Evolutionary conservation across 2,888 invertebrate genomes (phyloP).

Genomic region (Drosophila incognita): DNA sequence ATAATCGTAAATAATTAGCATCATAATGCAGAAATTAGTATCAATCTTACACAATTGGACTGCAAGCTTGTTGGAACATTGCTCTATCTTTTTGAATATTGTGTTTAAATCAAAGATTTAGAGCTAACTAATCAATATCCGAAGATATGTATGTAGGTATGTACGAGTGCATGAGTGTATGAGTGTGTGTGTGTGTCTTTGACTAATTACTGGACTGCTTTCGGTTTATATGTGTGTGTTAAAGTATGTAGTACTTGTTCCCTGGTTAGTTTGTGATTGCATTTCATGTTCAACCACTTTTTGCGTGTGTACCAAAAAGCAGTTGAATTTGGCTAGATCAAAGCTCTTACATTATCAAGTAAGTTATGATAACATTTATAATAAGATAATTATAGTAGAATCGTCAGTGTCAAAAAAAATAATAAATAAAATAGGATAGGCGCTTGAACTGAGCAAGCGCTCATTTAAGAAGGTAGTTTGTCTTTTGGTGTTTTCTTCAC

Average conservation of each 20-base stretch:
- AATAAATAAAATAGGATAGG: slow-evolving; percentile 35
- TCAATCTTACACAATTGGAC: slow-evolving; percentile 48
- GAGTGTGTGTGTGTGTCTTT: slow-evolving; percentile 26
- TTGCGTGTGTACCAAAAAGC: slow-evolving; percentile 44
- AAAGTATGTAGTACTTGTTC: slow-evolving; percentile 59
- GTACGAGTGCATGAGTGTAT: slow-evolving; percentile 45
- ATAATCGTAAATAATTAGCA: slow-evolving; percentile 37
- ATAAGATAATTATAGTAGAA: slow-evolving; percentile 61
- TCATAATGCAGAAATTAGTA: slow-evolving; percentile 24
- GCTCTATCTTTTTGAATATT: slow-evolving; percentile 31
- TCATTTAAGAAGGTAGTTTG: slow-evolving; percentile 63
- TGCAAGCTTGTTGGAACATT: slow-evolving; percentile 51
- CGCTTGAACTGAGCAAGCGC: slow-evolving; percentile 25
- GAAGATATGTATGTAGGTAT: slow-evolving; percentile 66
- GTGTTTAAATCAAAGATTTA: slow-evolving; percentile 55
- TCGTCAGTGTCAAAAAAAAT: slow-evolving; percentile 65
- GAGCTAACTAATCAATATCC: slow-evolving; percentile 66
- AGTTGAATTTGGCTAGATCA: slow-evolving; percentile 50
- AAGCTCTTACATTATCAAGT: slow-evolving; percentile 47
- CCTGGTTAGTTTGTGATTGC: slow-evolving; percentile 54
- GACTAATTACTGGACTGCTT: slow-evolving; percentile 47
- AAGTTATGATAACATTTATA: slow-evolving; percentile 40
- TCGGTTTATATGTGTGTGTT: slow-evolving; percentile 36
- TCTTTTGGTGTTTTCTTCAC: slow-evolving; percentile 67
- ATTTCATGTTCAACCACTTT: slow-evolving; percentile 44